These are phyloP conservation scores for Cairina moschata DNA, from an alignment of 2,113 vertebrate species.

Conservation along the genomic window DNA sequence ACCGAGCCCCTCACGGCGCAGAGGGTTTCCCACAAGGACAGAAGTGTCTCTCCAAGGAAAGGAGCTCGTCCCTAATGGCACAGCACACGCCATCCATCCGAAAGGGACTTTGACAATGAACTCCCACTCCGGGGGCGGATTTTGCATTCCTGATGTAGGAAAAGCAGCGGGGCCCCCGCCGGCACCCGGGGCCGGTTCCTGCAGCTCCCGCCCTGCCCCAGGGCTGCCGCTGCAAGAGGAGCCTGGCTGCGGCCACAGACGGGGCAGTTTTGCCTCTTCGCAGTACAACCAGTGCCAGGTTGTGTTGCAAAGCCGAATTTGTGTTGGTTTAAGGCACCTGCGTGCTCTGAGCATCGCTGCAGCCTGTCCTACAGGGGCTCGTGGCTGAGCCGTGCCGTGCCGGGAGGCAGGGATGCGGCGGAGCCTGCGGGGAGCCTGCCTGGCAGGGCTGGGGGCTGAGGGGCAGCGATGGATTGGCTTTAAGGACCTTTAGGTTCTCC, in stretches of 20 bases:
- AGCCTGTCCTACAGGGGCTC: rapidly evolving
- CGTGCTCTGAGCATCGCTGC: conserved; percentile 29
- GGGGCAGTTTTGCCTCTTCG: not conserved
- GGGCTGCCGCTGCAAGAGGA: not conserved
- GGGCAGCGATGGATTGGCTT: rapidly evolving
- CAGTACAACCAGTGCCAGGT: not conserved
- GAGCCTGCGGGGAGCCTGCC: rapidly evolving
- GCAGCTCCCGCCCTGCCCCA: not conserved
- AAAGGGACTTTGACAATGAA: not conserved
- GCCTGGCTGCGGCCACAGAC: no score
- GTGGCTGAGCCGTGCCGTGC: no score
- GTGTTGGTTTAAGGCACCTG: not conserved
- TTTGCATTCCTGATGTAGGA: not conserved
- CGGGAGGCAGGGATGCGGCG: not conserved
- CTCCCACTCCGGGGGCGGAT: not conserved
- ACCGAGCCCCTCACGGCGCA: rapidly evolving
- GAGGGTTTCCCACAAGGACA: not conserved
- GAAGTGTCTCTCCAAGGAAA: not conserved
- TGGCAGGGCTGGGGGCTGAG: not conserved
- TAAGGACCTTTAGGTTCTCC: not conserved
- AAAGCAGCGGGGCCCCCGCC: not conserved
- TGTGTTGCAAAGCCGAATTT: not conserved
- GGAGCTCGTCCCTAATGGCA: not conserved
- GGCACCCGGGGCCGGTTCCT: not conserved
- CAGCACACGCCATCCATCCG: rapidly evolving